These are phyloP conservation scores for Aelia acuminata DNA, from an alignment of 2,888 invertebrate genomes.

Conservation along the genomic window DNA sequence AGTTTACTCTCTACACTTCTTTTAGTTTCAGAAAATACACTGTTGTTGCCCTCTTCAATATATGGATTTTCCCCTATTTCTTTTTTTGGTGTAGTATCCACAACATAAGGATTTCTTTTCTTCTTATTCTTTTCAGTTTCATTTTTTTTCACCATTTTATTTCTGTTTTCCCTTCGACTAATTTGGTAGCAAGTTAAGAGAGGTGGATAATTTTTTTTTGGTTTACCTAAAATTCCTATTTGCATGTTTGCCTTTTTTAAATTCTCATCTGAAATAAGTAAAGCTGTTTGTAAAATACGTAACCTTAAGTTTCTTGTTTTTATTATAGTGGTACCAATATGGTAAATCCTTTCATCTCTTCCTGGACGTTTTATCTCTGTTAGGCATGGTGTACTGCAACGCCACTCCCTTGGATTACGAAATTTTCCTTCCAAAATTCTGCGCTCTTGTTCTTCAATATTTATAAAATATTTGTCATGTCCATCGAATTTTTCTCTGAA, in stretches of 20 bases:
- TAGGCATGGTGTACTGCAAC: background rate
- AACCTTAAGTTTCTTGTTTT: constrained; percentile 33
- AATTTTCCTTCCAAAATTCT: constrained; percentile 56
- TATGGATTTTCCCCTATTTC: background rate
- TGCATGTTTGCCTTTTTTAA: constrained; percentile 51
- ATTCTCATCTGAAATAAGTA: constrained; percentile 34
- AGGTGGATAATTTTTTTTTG: constrained; percentile 50
- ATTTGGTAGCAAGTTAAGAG: constrained; percentile 48
- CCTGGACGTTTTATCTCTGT: constrained; percentile 51
- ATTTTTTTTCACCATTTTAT: background rate
- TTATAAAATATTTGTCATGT: background rate
- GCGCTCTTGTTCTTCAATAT: constrained; percentile 21
- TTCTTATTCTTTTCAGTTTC: background rate
- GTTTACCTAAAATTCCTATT: constrained; percentile 55
- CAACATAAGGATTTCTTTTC: background rate
- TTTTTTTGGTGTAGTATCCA: background rate
- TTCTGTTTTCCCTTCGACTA: background rate
- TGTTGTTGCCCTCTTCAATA: background rate
- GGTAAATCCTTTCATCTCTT: background rate
- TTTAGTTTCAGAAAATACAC: background rate
- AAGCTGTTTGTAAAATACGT: constrained; percentile 44
- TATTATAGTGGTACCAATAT: constrained; percentile 39
- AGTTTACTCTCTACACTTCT: background rate
- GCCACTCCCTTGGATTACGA: background rate
- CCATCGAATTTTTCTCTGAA: constrained; percentile 9